Base-by-base conservation (phyloP, 1,140 invertebrate species). In the Agraylea sexmaculata region DNA sequence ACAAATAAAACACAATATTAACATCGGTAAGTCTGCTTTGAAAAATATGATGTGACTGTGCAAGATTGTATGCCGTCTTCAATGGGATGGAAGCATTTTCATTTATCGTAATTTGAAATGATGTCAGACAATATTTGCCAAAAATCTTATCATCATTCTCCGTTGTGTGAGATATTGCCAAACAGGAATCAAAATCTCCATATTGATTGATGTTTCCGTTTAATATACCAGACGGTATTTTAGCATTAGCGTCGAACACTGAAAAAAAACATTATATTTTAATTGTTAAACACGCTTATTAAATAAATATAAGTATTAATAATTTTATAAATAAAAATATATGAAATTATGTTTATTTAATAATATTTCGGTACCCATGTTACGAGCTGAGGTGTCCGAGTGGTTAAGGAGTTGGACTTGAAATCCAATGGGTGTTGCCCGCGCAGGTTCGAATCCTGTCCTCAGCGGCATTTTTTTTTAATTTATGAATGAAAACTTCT, bases 21-120 rank as follows among this genome's bases (percentile, higher is more conserved):
- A 78, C 75, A 52, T 78, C 75, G 39, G 65, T 63, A 37, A 77
- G 56, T 45, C 74, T 73, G 54, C 73, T 78, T 38, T 59, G 65
- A 48, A 78, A 74, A n/a, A 71, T 64, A 30, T 73, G 69, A 48
- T 77, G 70, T 3, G 75, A 73, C 43, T 78, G 73, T 5, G 75
- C 41, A n/a, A 77, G 52, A 19, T 68, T 62, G 46, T 74, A 68
- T 12, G 77, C 55, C 2, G 66, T 49, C 34, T 60, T 60, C n/a
- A 75, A 50, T 23, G 68, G 62, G 12, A 61, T 55, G 4, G 67
- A 58, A 17, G 68, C 62, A 41, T 64, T 51, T 13, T 68, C 62
- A 10, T 53, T 53, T n/a, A 72, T 43, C 16, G 59, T 58, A 10
- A 74, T 36, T 47, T 77, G 70, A 13, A 77, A 53, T 49, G 69